Conservation (phyloP, 1,140 invertebrate genomes). For the Archivesica marissinica region DNA sequence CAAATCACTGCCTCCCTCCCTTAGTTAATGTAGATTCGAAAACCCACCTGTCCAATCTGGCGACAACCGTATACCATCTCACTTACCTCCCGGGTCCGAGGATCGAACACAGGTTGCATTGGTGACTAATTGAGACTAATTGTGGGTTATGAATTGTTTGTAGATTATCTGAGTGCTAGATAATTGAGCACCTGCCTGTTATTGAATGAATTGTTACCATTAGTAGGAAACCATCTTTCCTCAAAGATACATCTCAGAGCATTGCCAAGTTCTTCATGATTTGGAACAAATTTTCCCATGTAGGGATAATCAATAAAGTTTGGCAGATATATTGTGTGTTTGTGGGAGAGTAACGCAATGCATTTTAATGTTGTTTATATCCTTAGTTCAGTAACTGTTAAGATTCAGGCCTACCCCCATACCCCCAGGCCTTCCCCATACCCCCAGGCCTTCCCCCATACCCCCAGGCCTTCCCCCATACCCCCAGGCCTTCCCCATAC, state of each 20-base stretch:
- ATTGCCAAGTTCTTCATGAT: not conserved
- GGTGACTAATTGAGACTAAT: no score
- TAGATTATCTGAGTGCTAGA: not conserved
- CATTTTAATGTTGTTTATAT: not conserved
- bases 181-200: not conserved
- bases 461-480: no score
- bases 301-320: not conserved
- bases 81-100: no score
- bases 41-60: no score
- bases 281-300: not conserved
- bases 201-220: not conserved
- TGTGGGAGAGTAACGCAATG: not conserved
- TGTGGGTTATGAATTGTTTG: no score
- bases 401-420: no score
- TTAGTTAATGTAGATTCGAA: not conserved
- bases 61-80: no score
- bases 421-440: no score
- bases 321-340: not conserved
- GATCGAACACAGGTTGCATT: no score
- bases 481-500: no score
- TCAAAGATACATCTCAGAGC: not conserved
- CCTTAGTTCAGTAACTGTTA: no score
- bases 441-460: no score
- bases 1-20: not conserved
- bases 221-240: not conserved